Evolutionary conservation across 2,888 invertebrate genomes (phyloP), one percentile per base, ranked within the genome.

Genomic region (Standfussiana lucernea): DNA sequence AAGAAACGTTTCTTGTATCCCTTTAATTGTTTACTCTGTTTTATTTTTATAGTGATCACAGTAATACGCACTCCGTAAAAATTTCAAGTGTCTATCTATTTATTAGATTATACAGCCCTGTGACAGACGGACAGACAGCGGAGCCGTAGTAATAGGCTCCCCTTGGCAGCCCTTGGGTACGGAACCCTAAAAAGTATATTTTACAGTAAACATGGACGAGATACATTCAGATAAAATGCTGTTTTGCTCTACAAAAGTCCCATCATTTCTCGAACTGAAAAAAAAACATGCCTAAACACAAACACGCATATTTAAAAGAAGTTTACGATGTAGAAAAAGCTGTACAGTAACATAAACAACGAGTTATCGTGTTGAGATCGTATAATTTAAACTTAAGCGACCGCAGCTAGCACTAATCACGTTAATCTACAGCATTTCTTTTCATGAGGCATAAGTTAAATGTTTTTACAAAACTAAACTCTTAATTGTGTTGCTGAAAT

Each of bases 351-450:
- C 72, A 69, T 86, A 82, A 82, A 82, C 74, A 61, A 75, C 21
- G 6, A 47, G 64, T 50, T 83, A 83, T 84, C 84, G 73, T 86
- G 84, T 69, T 79, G 35, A 76, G 56, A 86, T 76, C 71, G 56
- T 47, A 83, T 86, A 79, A 79, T 59, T 84, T 74, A 72, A 72
- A 68, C 56, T n/a, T 65, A 83, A 83, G 64, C 69, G 74, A 73
- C 79, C 45, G 68, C 75, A 28, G 66, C 70, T 59, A 50, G 67
- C 73, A 74, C 79, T 79, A 79, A 77, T 62, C 77, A 74, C 68
- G 68, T 35, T 77, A 50, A 79, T 75, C 66, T 65, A 75, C 59
- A 24, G 64, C 45, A 62, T 64, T 68, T 69, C 28, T 65, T 75
- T 68, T 32, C 61, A 61, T 28, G 28, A 64, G 28, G 10, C 21